Evolutionary conservation across 2,797 vertebrate species (phyloP).

Genomic region (Echiichthys vipera): DNA sequence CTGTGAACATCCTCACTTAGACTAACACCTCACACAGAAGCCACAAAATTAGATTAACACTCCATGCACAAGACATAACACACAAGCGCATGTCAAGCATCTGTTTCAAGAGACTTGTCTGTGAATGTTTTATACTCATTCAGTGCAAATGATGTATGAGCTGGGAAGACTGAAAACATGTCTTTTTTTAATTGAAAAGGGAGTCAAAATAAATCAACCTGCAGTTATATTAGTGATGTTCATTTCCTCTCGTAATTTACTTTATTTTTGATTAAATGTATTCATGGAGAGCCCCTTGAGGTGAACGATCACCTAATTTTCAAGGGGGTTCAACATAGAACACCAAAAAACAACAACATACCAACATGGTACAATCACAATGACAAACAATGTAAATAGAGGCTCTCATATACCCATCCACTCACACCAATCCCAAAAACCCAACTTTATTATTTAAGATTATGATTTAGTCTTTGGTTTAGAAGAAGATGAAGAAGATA

Average conservation of each 20-base stretch:
- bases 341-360: too few species aligned
- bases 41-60: slow-evolving; percentile 71
- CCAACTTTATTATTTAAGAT: too few species aligned
- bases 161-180: background rate
- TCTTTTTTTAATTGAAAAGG: slow-evolving; percentile 1
- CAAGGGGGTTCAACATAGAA: too few species aligned
- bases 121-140: background rate
- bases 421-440: too few species aligned
- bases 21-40: slow-evolving; percentile 65
- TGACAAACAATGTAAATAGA: too few species aligned
- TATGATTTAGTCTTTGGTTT: too few species aligned
- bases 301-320: too few species aligned
- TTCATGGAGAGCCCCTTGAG: too few species aligned
- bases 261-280: background rate
- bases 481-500: too few species aligned
- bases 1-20: slow-evolving; percentile 69
- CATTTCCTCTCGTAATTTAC: background rate
- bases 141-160: slow-evolving; percentile 27
- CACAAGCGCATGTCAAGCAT: slow-evolving; percentile 47
- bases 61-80: slow-evolving; percentile 39
- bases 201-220: background rate
- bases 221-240: background rate
- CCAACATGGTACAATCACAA: too few species aligned
- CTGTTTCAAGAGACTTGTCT: slow-evolving; percentile 35
- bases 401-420: too few species aligned